A percentile compares a stretch with the other conserved stretches of the same genome.
Conservation (phyloP, 2,113 vertebrate species). For the human (Homo sapiens) region GRCh38 chr3:2446501-2447000, state of each 20-base stretch:
- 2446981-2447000: rapidly evolving
- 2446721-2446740: not conserved
- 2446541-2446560: not conserved
- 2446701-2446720: not conserved
- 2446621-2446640: not conserved
- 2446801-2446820: not conserved
- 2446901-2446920: not conserved
- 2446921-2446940: not conserved
- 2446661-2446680: not conserved
- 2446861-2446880: not conserved
- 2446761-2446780: not conserved
- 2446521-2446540: not conserved
- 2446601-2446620: not conserved
- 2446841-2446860: not conserved
- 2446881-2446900: not conserved
- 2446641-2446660: not conserved
- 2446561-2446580: not conserved
- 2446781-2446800: not conserved
- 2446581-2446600: rapidly evolving
- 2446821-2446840: not conserved
- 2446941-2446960: not conserved
- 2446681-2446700: not conserved
- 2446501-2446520: constrained; percentile 15
- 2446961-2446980: not conserved
- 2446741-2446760: not conserved